Base-by-base conservation (phyloP, 1,140 invertebrate species). In the Ptiloglossa arizonensis region DNA sequence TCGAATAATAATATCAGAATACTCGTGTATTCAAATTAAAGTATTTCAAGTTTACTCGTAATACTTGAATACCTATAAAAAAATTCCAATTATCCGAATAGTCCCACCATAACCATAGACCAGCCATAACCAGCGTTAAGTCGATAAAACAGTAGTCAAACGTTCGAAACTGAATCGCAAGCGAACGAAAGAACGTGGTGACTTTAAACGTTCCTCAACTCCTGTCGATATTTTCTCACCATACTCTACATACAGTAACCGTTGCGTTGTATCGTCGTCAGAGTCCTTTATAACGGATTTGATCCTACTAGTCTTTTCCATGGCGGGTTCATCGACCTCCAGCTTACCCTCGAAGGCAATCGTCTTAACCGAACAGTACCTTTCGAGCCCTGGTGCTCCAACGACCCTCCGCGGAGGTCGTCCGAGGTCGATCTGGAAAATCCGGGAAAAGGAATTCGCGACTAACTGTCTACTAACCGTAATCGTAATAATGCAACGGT, bases 401-500 rank as follows among this genome's bases (percentile, higher is more conserved):
- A 35, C 50, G 71, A 66, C 71, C 74, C 64, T 64, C 69, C 35
- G 50, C 59, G 35, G 48, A 38, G 13, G n/a, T n/a, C 24, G 46
- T 62, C 57, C 15, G 17, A 60, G 35, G 19, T 46, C 76, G 27
- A 86, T 80, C 85, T 85, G 74, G 19, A 85, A 87, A 84, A 85
- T 38, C 17, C 56, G 64, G 32, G 71, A 59, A 68, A 72, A 32
- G 67, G 44, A n/a, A 63, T 83, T 73, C 22, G 52, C 52, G 46
- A 19, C 64, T 64, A 59, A 79, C 67, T n/a, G n/a, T n/a, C n/a
- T 72, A 89, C 89, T 87, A 87, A 90, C 88, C 86, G 75, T 90
- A 82, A 64, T 88, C 83, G 70, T 83, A 83, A 76, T 81, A 69
- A 9, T 62, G 75, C 50, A 48, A 35, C 56, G 68, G n/a, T 52